Evolutionary conservation across 2,113 vertebrate genomes (phyloP), one percentile per base, ranked within the genome.

Genomic region (Galemys pyrenaicus): DNA sequence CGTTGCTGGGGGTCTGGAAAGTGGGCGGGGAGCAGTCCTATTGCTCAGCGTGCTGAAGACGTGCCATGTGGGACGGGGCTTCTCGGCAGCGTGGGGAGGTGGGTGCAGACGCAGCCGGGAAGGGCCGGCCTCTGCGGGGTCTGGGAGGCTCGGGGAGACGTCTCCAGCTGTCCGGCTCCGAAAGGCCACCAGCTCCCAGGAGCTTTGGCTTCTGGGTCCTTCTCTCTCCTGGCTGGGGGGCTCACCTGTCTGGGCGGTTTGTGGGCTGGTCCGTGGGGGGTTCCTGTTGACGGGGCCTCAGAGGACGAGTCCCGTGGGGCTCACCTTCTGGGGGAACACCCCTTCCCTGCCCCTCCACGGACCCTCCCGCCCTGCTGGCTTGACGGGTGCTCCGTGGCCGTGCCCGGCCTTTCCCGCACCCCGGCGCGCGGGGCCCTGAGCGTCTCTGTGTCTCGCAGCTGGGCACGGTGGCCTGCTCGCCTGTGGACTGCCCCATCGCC

Each of bases 381-480:
- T 37, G 9, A 2, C 3, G 4, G 46, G 39, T 44, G 22, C 32
- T 64, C 41, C 11, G 20, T 28, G 30, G 87, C 0, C 1, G 20
- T 28, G 81, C 7, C 26, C 37, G 3, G 46, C 32, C 62, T 41
- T 83, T 56, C 65, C 58, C 0, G 7, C 30, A 1, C 71, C 84
- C n/a, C 49, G 7, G 37, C 74, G 9, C 0, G 22, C 92, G 70
- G 9, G 32, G 56, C 83, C 74, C 79, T 65, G 24, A 64, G 9
- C 15, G 19, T 65, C 19, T 91, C 60, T 94, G 41, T 98, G 90
- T 96, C 93, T 92, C 86, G 26, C 96, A 99, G 98, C 92, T 98
- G 96, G 98, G 98, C 62, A 98, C 98, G 0, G 98, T 98, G 82
- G 98, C 98, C 93, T 99, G 98, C 58, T 99, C 98, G 0, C 98